A percentile compares a stretch with the other conserved stretches of the same genome.
These are phyloP conservation scores for Halictus quadricinctus DNA, from an alignment of 2,888 invertebrate species.

Conservation along the genomic window DNA sequence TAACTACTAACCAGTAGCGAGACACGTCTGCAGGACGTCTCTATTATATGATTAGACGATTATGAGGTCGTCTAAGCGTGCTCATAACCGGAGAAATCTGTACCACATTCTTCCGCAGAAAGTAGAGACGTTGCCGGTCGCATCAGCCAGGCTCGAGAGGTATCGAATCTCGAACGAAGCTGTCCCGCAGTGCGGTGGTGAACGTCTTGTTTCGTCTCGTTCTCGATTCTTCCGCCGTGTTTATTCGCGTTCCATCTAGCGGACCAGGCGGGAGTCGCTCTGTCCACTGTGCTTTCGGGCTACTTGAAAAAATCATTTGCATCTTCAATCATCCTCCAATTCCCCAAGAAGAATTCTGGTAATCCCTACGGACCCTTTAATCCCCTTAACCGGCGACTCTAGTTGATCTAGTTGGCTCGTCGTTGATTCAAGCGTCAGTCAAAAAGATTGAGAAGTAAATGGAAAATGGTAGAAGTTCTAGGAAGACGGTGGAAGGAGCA, in stretches of 20 bases:
- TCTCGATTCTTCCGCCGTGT: constrained; percentile 32
- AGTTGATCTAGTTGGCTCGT: too few relatives aligned
- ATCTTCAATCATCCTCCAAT: constrained; percentile 15
- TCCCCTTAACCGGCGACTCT: too few relatives aligned
- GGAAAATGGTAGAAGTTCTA: too few relatives aligned
- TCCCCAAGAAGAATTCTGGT: not conserved
- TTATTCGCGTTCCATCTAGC: constrained; percentile 32
- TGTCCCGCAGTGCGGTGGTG: constrained; percentile 5
- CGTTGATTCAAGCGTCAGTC: too few relatives aligned
- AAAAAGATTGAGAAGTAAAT: not conserved
- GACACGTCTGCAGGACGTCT: not conserved
- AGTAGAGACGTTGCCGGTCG: not conserved
- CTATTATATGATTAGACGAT: not conserved
- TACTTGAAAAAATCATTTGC: constrained; percentile 28
- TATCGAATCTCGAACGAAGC: not conserved
- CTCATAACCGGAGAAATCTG: constrained; percentile 4
- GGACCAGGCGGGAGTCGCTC: constrained; percentile 15
- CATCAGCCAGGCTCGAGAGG: not conserved
- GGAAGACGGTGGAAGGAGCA: not conserved
- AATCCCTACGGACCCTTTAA: too few relatives aligned
- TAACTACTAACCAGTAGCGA: not conserved
- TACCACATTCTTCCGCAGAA: constrained; percentile 3
- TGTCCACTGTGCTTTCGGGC: not conserved
- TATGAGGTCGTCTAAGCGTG: not conserved
- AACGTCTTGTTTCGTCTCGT: constrained; percentile 2